Evolutionary conservation across 2,888 invertebrate species (phyloP).

Genomic region (Erannis defoliaria): DNA sequence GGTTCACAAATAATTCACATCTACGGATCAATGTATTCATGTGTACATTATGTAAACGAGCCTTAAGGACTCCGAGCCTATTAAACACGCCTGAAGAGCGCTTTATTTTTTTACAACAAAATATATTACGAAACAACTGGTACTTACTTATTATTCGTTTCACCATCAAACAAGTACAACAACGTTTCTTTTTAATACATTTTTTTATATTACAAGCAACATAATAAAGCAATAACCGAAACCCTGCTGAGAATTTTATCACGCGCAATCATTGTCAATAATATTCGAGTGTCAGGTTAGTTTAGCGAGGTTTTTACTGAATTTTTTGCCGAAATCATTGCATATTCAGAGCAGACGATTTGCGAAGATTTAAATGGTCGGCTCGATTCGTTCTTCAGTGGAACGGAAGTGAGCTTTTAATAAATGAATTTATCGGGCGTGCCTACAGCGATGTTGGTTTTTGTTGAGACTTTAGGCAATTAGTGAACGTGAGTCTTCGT

Average conservation of each 20-base stretch:
- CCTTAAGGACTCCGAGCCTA: background rate
- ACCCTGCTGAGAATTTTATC: conserved; percentile 48
- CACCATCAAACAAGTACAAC: conserved; percentile 15
- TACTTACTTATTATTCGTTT: conserved; percentile 5
- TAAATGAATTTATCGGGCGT: conserved; percentile 57
- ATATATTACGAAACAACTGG: conserved; percentile 1
- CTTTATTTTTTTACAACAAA: background rate
- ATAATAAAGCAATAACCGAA: conserved; percentile 45
- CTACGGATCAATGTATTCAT: no score
- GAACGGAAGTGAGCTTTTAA: conserved; percentile 76
- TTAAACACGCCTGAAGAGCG: background rate
- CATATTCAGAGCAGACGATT: conserved; percentile 70
- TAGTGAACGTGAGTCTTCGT: conserved; percentile 29
- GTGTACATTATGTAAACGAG: background rate
- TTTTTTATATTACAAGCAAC: conserved; percentile 33
- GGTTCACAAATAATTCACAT: no score
- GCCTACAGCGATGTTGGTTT: conserved; percentile 60
- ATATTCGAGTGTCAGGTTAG: conserved; percentile 32
- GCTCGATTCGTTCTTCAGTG: conserved; percentile 47
- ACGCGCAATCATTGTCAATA: conserved; percentile 46
- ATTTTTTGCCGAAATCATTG: conserved; percentile 58
- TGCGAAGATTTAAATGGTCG: conserved; percentile 68
- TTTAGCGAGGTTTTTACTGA: conserved; percentile 47
- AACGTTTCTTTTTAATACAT: conserved; percentile 17
- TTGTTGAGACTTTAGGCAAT: conserved; percentile 33